Evolutionary conservation across 2,888 invertebrate genomes (phyloP).

Genomic region (Drosophila diplacantha): DNA sequence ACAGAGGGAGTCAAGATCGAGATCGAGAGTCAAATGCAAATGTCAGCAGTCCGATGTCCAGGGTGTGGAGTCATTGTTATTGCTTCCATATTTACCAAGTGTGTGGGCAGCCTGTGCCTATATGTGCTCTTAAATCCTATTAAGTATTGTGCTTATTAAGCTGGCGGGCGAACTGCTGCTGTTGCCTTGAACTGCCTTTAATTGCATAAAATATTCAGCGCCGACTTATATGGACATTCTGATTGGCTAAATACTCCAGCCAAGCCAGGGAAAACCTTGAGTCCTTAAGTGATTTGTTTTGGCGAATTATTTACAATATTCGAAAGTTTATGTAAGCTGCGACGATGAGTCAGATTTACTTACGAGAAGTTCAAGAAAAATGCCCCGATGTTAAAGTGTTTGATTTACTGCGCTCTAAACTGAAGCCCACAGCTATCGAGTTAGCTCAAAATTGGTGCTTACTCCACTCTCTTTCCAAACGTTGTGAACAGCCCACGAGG

Average conservation of each 20-base stretch:
- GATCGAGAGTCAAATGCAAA: slow-evolving; percentile 49
- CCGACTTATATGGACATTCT: slow-evolving; percentile 49
- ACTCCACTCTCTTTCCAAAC: neutral
- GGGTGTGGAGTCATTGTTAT: slow-evolving; percentile 41
- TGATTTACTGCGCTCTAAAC: slow-evolving; percentile 2
- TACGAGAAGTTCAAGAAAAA: neutral
- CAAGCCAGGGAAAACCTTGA: slow-evolving; percentile 19
- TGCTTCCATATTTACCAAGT: slow-evolving; percentile 21
- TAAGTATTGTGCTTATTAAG: slow-evolving; percentile 55
- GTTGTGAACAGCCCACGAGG: neutral
- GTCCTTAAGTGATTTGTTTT: slow-evolving; percentile 22
- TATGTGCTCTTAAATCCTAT: slow-evolving; percentile 50
- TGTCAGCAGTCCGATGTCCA: slow-evolving; percentile 40
- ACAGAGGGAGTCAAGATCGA: slow-evolving; percentile 21
- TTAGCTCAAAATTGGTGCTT: neutral
- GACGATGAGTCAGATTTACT: slow-evolving; percentile 9
- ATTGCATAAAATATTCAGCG: slow-evolving; percentile 43
- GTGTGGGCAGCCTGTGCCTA: slow-evolving; percentile 42
- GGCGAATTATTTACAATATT: slow-evolving; percentile 11
- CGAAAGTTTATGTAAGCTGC: slow-evolving; percentile 9
- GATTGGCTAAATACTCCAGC: slow-evolving; percentile 26
- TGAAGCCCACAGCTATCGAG: neutral
- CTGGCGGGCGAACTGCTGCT: slow-evolving; percentile 31
- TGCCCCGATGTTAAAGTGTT: neutral
- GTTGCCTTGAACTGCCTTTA: slow-evolving; percentile 54